phyloP scores from a whole-genome alignment of 2,888 invertebrate species.

The Limenitis camilla region DNA sequence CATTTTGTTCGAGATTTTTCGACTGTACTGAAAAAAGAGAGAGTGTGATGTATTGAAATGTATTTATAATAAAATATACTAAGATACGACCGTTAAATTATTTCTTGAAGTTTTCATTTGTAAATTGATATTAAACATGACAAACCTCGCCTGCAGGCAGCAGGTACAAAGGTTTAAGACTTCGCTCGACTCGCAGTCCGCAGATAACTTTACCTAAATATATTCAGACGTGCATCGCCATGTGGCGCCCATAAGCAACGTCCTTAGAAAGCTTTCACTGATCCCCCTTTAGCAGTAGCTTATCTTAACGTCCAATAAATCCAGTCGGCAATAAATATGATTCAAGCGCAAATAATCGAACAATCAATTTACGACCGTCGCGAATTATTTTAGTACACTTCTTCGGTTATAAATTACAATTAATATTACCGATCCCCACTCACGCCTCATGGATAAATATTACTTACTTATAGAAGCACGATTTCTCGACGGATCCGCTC shows the following conservation, averaged over 20 bases:
- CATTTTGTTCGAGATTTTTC: too few species aligned
- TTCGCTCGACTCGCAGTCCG: constrained; percentile 1
- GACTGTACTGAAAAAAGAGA: too few species aligned
- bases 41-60: too few species aligned
- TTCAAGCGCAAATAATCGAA: constrained; percentile 20
- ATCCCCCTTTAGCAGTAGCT: constrained; percentile 19
- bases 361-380: constrained; percentile 17
- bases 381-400: constrained; percentile 18
- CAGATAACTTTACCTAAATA: constrained; percentile 6
- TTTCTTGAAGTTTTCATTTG: too few species aligned
- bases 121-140: too few species aligned
- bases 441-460: constrained; percentile 4
- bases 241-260: constrained; percentile 14
- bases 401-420: constrained; percentile 13
- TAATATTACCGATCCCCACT: constrained; percentile 11
- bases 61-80: too few species aligned
- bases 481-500: constrained; percentile 7
- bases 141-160: too few species aligned
- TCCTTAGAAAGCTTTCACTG: constrained; percentile 13
- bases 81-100: too few species aligned
- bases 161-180: background rate
- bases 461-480: constrained; percentile 2
- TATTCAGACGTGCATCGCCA: constrained; percentile 15
- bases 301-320: constrained; percentile 30
- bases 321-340: constrained; percentile 24